Evolutionary conservation across 2,888 invertebrate species (phyloP), one percentile per base, ranked within the genome.

Genomic region (Caenorhabditis sulstoni): DNA sequence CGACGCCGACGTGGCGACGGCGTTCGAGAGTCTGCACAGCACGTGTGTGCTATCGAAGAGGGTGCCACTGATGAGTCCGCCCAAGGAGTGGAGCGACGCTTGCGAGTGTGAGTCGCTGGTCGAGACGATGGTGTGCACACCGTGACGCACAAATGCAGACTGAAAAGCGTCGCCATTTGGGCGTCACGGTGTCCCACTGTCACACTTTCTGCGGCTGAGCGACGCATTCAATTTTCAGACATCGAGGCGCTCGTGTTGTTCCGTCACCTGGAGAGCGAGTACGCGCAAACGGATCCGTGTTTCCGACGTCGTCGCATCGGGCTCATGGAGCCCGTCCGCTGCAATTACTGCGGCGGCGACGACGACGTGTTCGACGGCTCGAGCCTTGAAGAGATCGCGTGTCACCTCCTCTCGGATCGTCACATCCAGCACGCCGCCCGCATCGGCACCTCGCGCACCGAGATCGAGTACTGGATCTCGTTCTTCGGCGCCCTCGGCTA

Each of bases 11-110:
- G 49, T 67, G n/a, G 18, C 22, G 14, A 47, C 55, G n/a, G 58
- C 67, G 20, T 49, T 67, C 41, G 67, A 67, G 14, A 49, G 49
- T 16, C n/a, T 67, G 22, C 49, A 58, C 16, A 67, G 67, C 14
- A 67, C 58, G 22, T 49, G 57, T 12, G 1, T 49, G 12, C 29
- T 67, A 18, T 20, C 49, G 47, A 39, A 58, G 50, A 37, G 20
- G 1, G 50, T 50, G n/a, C 67, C 67, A 16, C n/a, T 67, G 22
- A n/a, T 67, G 0, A 12, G 22, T n/a, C 41, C 29, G 22, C 35
- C 65, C 22, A 1, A 8, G 9, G 35, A 29, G 8, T 2, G 7
- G n/a, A n/a, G 23, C 37, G 64, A 49, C 14, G 39, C 37, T 23
- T 58, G 49, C 39, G 67, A 45, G 18, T 67, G 66, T 66, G 49